These are phyloP conservation scores for Chloropsis cyanopogon DNA, from an alignment of 2,113 vertebrate species.

Conservation along the genomic window DNA sequence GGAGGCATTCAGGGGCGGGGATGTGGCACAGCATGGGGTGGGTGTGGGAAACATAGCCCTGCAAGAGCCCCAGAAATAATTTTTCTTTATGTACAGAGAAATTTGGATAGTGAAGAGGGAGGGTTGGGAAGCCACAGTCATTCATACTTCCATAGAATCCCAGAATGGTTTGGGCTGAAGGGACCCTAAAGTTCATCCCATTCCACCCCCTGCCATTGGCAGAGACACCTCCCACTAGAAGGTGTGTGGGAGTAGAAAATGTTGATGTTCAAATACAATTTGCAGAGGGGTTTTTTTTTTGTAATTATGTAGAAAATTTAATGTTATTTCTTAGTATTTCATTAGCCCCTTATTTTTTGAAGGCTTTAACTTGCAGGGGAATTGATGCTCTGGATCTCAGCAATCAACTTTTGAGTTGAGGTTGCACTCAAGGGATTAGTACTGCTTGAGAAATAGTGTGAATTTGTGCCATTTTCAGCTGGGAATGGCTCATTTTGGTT, in stretches of 20 bases:
- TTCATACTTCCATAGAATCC: neutral
- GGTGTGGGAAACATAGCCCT: neutral
- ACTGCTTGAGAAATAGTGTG: accelerated
- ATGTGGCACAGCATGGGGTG: neutral
- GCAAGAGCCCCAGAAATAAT: neutral
- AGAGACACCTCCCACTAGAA: neutral
- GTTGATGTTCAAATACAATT: neutral
- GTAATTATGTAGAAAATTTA: neutral
- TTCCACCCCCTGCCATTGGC: neutral
- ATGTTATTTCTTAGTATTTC: neutral
- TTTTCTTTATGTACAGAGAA: neutral
- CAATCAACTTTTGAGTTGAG: neutral
- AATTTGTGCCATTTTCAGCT: neutral
- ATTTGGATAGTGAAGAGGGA: neutral
- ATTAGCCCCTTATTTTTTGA: neutral
- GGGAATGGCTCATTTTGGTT: neutral
- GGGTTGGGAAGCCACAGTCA: neutral
- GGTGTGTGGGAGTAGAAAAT: neutral
- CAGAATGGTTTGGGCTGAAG: neutral
- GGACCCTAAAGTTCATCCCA: neutral
- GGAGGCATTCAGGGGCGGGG: neutral
- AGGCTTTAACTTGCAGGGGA: neutral
- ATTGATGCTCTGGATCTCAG: neutral
- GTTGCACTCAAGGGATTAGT: neutral
- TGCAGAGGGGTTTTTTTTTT: neutral